Base-by-base conservation (phyloP, 2,888 invertebrate species). In the Athalia cordata region DNA sequence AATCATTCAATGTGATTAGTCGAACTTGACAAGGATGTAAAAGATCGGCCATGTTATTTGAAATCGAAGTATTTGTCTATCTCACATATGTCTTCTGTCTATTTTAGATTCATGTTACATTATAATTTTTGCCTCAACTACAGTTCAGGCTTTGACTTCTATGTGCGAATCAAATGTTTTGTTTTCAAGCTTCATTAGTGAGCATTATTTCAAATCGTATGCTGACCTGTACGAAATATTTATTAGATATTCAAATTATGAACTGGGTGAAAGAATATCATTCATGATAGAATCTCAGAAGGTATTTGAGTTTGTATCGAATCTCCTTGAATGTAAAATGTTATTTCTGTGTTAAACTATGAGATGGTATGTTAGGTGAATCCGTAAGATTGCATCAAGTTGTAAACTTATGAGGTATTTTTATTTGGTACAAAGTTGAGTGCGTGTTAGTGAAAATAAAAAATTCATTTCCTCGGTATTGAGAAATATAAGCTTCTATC, bases 341-440 rank as follows among this genome's bases (percentile, higher is more conserved):
- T 75, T 75, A 75, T 62, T 50, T 75, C 75, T 75, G 50, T 75
- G 62, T 75, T 75, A 49, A 61, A 62, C 5, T 67, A 52, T 3
- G 52, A 47, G 47, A 72, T 47, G 59, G 13, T 67, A 67, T 47
- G 47, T 65, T 11, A 65, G 68, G 43, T 29, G 68, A 68, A 49
- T 52, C 64, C 57, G 50, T 62, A 49, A 52, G 75, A 43, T 75
- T 62, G 50, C 47, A 75, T 75, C 62, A 49, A 62, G 64, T 79
- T 64, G 75, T 77, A 80, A 81, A 81, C 80, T 82, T 80, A 80
- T 79, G 79, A 82, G 65, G 78, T 84, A 84, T 81, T 79, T 83
- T 85, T 82, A 82, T 84, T 84, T 85, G 85, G 79, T 84, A 86
- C 85, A 82, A 85, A 82, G 82, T 84, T 86, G 82, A 81, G 52